These are phyloP conservation scores for Sminthurinus aureus DNA, from an alignment of 2,888 invertebrate genomes.

Conservation along the genomic window DNA sequence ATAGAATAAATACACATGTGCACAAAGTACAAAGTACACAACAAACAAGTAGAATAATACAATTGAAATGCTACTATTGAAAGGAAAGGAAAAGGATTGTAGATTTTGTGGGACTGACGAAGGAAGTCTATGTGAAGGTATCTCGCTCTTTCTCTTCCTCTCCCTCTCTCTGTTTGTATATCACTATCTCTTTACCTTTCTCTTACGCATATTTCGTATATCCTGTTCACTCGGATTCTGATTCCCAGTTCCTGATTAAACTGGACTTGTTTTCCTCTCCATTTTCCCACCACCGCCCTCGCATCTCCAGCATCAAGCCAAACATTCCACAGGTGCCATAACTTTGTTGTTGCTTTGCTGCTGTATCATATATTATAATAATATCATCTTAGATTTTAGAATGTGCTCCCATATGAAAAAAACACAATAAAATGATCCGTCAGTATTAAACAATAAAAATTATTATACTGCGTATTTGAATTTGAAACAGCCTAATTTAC, in stretches of 20 bases:
- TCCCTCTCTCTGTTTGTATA: neutral
- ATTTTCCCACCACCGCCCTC: constrained; percentile 5
- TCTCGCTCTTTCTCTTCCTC: constrained; percentile 2
- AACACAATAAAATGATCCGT: neutral
- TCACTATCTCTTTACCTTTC: neutral
- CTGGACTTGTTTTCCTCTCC: neutral
- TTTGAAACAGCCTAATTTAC: neutral
- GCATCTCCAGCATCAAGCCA: neutral
- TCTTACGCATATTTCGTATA: neutral
- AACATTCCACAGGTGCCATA: neutral
- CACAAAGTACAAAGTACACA: neutral
- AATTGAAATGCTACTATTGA: neutral
- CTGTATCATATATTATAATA: neutral
- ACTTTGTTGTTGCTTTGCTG: neutral
- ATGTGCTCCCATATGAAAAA: neutral
- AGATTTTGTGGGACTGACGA: neutral
- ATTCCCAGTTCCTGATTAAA: neutral
- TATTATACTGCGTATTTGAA: neutral
- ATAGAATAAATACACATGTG: neutral
- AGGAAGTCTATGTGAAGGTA: neutral
- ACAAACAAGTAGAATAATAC: neutral
- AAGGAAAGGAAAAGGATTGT: neutral
- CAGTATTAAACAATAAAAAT: neutral
- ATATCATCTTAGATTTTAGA: neutral
- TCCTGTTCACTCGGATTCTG: neutral